Conservation (phyloP, 2,113 vertebrate genomes). For the Tringa solitaria region DNA sequence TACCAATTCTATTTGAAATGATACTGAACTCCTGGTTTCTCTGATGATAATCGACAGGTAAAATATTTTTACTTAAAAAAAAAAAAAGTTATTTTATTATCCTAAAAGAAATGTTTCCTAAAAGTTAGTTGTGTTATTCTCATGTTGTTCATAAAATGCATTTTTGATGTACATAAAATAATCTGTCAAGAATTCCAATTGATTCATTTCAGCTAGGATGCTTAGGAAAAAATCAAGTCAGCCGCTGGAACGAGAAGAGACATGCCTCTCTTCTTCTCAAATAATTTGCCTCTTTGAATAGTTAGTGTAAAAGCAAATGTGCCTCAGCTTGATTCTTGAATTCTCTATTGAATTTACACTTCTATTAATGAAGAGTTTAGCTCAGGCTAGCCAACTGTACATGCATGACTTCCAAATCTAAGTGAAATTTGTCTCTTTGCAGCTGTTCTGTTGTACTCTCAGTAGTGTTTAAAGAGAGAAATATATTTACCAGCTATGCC, state of each 20-base stretch:
- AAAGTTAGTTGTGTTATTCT: not conserved
- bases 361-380: conserved; percentile 65
- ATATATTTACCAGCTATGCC: not conserved
- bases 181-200: not conserved
- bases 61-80: not conserved
- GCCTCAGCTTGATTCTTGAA: conserved; percentile 28
- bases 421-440: conserved; percentile 50
- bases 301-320: conserved; percentile 39
- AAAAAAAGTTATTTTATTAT: not conserved
- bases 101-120: not conserved
- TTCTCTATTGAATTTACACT: conserved; percentile 57
- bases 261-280: conserved; percentile 16
- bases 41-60: not conserved
- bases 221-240: not conserved
- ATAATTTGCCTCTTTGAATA: conserved; percentile 46
- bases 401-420: conserved; percentile 63
- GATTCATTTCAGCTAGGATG: not conserved
- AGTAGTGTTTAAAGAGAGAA: conserved; percentile 33
- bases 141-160: not conserved
- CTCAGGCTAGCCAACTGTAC: conserved; percentile 55
- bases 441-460: conserved; percentile 43
- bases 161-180: not conserved
- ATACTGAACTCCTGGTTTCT: not conserved
- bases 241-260: conserved; percentile 10
- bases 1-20: not conserved